Evolutionary conservation across 2,113 vertebrate species (phyloP).

Genomic region (Meriones unguiculatus): DNA sequence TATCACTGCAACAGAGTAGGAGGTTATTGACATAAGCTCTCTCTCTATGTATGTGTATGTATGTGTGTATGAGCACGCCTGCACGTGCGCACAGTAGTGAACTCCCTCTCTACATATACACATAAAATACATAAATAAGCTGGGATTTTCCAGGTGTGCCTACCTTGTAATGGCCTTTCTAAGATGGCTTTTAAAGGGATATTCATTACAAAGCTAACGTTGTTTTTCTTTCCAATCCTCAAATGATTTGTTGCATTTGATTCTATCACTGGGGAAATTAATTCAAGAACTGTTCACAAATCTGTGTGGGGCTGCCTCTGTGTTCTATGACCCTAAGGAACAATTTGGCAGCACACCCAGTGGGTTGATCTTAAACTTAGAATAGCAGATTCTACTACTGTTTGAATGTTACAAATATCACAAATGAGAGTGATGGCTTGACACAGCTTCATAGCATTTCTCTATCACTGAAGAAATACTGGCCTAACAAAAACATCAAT

Average conservation of each 20-base stretch:
- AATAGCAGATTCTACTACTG: constrained; percentile 3
- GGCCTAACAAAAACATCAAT: not conserved
- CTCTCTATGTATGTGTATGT: no score
- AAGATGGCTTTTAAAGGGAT: constrained; percentile 10
- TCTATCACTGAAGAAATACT: not conserved
- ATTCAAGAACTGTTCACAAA: constrained; percentile 30
- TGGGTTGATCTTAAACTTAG: not conserved
- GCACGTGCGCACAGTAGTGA: not conserved
- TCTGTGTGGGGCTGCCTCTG: not conserved
- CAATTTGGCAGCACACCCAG: not conserved
- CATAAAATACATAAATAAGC: not conserved
- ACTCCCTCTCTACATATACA: not conserved
- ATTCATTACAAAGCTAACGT: not conserved
- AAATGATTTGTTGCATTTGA: constrained; percentile 12
- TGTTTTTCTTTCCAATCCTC: not conserved
- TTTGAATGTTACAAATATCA: constrained; percentile 11
- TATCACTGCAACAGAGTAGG: not conserved
- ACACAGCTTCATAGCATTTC: not conserved
- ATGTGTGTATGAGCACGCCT: not conserved
- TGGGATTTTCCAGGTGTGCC: constrained; percentile 18
- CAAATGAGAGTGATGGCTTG: not conserved
- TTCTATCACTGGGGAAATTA: constrained; percentile 59
- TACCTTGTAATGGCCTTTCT: constrained; percentile 52
- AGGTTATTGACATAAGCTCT: not conserved
- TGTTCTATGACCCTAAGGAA: constrained; percentile 9